Conservation (phyloP, 2,888 invertebrate genomes). For the Luperina testacea region DNA sequence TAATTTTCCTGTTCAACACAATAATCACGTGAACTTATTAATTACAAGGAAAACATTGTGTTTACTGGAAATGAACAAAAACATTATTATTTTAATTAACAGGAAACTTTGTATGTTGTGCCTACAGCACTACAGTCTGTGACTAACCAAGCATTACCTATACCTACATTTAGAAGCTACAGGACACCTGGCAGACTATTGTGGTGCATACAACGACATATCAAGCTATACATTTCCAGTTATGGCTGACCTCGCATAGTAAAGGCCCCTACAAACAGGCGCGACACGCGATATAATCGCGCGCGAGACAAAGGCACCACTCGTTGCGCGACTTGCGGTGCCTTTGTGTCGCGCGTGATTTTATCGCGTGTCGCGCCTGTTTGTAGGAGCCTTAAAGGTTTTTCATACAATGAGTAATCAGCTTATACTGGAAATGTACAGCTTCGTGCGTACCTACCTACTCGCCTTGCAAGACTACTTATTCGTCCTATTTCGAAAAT, state of each 20-base stretch:
- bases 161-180: neutral
- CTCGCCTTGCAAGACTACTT: neutral
- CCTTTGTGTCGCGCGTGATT: too few species aligned
- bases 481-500: neutral
- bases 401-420: neutral
- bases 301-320: too few species aligned
- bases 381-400: too few species aligned
- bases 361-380: too few species aligned
- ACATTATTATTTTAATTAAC: slow-evolving; percentile 44
- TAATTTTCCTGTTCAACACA: slow-evolving; percentile 48
- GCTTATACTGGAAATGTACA: neutral
- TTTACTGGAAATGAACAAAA: slow-evolving; percentile 39
- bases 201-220: neutral
- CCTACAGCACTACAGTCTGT: neutral
- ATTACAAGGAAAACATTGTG: slow-evolving; percentile 52
- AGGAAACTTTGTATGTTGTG: slow-evolving; percentile 25
- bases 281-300: too few species aligned
- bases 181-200: neutral
- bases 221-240: neutral
- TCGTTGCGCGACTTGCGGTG: too few species aligned
- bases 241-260: neutral
- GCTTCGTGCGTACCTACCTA: neutral
- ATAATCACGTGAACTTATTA: neutral
- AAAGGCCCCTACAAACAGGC: too few species aligned
- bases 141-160: neutral